Percentiles rank a stretch among this genome's conserved stretches.
phyloP scores from a whole-genome alignment of 2,888 invertebrate genomes.

The Microplitis deprimator region DNA sequence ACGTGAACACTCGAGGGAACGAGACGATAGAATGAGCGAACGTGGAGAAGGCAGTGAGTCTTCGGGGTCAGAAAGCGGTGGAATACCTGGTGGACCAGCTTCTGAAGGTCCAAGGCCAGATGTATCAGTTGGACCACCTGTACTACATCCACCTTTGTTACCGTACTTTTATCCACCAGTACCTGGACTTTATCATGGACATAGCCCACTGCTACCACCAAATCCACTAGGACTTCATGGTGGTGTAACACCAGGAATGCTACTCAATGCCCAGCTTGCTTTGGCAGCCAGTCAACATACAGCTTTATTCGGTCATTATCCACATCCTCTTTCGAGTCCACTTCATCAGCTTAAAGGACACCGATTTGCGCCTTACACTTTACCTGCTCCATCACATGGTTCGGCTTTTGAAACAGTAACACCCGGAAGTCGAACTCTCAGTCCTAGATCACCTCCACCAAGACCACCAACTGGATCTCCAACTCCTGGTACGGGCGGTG shows the following conservation, averaged over 20 bases:
- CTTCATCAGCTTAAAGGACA: constrained; percentile 81
- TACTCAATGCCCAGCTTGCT: constrained; percentile 91
- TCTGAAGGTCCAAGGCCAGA: constrained; percentile 85
- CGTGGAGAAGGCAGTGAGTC: constrained; percentile 69
- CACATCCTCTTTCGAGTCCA: constrained; percentile 80
- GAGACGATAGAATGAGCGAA: constrained; percentile 68
- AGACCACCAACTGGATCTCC: constrained; percentile 76
- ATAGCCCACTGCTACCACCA: constrained; percentile 80
- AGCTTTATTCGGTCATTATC: constrained; percentile 79
- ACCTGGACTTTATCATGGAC: constrained; percentile 84
- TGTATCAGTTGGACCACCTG: constrained; percentile 92
- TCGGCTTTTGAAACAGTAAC: constrained; percentile 93
- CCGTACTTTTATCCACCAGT: constrained; percentile 92
- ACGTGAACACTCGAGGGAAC: constrained; percentile 66
- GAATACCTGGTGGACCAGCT: constrained; percentile 69
- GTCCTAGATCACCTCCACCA: constrained; percentile 76
- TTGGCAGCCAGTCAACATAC: constrained; percentile 88
- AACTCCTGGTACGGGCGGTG: constrained; percentile 73
- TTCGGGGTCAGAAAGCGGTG: constrained; percentile 74
- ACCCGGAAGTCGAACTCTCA: constrained; percentile 79
- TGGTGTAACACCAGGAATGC: constrained; percentile 84
- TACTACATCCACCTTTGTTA: constrained; percentile 88
- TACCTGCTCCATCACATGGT: constrained; percentile 82
- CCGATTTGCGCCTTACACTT: constrained; percentile 91
- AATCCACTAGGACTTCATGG: constrained; percentile 78